phyloP scores from a whole-genome alignment of 2,888 invertebrate species.

The Scaptomyza parva region DNA sequence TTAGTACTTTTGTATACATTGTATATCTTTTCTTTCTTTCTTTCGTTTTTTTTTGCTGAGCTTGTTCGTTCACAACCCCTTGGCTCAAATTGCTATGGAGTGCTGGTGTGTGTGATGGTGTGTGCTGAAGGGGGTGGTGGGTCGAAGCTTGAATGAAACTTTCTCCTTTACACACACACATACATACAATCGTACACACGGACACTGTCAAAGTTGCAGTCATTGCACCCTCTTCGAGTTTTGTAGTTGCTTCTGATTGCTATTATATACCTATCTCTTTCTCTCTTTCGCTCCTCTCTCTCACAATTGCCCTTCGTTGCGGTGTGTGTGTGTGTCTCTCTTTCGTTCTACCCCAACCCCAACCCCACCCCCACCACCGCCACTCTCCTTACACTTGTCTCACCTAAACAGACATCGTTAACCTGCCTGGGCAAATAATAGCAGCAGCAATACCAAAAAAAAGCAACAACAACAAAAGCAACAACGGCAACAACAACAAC shows the following conservation, averaged over 20 bases:
- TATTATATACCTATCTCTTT: neutral
- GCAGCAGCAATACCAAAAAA: slow-evolving; percentile 13
- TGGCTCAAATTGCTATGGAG: slow-evolving; percentile 61
- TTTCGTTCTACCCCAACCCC: too few relatives aligned
- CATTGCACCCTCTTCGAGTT: slow-evolving; percentile 76
- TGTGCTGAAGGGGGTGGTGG: neutral
- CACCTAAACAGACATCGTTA: slow-evolving; percentile 64
- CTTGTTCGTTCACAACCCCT: slow-evolving; percentile 32
- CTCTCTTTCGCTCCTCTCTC: neutral
- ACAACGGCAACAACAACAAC: slow-evolving; percentile 28
- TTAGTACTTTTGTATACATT: slow-evolving; percentile 31
- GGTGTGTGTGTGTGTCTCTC: neutral
- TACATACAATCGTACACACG: slow-evolving; percentile 8
- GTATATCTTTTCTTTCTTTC: slow-evolving; percentile 30
- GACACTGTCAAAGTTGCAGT: slow-evolving; percentile 61
- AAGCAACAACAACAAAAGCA: too few relatives aligned
- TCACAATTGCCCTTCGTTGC: slow-evolving; percentile 12
- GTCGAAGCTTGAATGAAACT: slow-evolving; percentile 17
- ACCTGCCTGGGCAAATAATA: slow-evolving; percentile 57
- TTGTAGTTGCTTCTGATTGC: slow-evolving; percentile 23
- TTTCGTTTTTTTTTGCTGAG: slow-evolving; percentile 19
- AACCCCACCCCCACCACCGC: slow-evolving; percentile 9
- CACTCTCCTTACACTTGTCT: slow-evolving; percentile 20
- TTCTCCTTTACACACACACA: slow-evolving; percentile 32
- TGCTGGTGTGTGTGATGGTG: neutral